Conservation (phyloP, 2,113 vertebrate genomes). For the Geococcyx californianus region DNA sequence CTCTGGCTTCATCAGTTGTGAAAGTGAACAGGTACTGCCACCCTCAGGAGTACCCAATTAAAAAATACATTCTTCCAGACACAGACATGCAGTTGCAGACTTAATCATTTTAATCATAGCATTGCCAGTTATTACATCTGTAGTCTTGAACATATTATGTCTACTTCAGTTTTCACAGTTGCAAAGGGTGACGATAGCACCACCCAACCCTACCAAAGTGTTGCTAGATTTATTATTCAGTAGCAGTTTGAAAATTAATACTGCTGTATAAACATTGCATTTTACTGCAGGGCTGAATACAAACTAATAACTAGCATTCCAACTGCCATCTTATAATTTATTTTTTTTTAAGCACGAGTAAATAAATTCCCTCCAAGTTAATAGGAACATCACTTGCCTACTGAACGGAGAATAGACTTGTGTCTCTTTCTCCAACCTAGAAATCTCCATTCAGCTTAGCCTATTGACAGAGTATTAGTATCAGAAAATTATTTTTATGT, state of each 20-base stretch:
- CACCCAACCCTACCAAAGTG: background rate
- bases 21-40: background rate
- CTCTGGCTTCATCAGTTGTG: background rate
- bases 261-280: background rate
- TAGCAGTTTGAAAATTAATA: background rate
- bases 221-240: background rate
- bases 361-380: background rate
- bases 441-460: background rate
- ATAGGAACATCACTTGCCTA: background rate
- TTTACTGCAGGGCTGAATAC: background rate
- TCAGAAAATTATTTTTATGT: background rate
- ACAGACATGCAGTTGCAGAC: background rate
- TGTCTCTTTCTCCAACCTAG: background rate
- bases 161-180: background rate
- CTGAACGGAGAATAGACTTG: background rate
- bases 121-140: background rate
- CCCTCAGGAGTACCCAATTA: background rate
- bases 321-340: background rate
- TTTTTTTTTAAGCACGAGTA: background rate
- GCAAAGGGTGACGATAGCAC: background rate
- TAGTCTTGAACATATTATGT: background rate
- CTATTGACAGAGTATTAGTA: background rate
- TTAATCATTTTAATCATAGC: background rate
- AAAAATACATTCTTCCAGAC: background rate
- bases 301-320: background rate